Evolutionary conservation across 2,113 vertebrate species (phyloP), one percentile per base, ranked within the genome.

Genomic region (Gymnorhina tibicen): DNA sequence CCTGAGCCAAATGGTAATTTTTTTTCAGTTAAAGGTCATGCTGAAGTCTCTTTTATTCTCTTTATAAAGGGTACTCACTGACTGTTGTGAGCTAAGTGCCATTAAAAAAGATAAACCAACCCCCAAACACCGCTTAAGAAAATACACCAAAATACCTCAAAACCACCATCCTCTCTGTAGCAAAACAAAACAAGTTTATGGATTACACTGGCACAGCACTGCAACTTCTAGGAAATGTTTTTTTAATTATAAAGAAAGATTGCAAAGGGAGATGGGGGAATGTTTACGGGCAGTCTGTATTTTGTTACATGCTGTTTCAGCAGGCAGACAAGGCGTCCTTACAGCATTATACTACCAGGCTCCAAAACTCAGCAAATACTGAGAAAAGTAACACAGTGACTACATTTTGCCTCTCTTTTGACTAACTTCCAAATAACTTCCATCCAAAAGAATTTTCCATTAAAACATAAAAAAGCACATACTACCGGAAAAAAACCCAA

Each of bases 191-290:
- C 44, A 68, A 66, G 59, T 76, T 86, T 95, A 91, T 63, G 77
- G 85, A 94, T 87, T 81, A 74, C 3, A 1, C 15, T 95, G 82
- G 92, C 76, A 85, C 12, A 81, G 70, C 64, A 39, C 67, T 5
- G 4, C 1, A 11, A 85, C 84, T 95, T 96, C 96, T 75, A 93
- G 92, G 94, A 91, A 95, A 90, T 85, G 73, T 72, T 76, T 89
- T 89, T 96, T 95, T 94, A 95, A 96, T 96, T 89, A 91, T 33
- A 90, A 88, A 89, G 87, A 81, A 72, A 72, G 87, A 85, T 69
- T 90, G 70, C 76, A 76, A 80, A 90, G 64, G 72, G 47, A 91
- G 84, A 63, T 6, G 6, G 28, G 28, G 47, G 72, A 70, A 76
- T 35, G n/a, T 90, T 96, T 95, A 91, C 1, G 0, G 66, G 76